Evolutionary conservation across 2,888 invertebrate species (phyloP).

Genomic region (Tachystola acroxantha): DNA sequence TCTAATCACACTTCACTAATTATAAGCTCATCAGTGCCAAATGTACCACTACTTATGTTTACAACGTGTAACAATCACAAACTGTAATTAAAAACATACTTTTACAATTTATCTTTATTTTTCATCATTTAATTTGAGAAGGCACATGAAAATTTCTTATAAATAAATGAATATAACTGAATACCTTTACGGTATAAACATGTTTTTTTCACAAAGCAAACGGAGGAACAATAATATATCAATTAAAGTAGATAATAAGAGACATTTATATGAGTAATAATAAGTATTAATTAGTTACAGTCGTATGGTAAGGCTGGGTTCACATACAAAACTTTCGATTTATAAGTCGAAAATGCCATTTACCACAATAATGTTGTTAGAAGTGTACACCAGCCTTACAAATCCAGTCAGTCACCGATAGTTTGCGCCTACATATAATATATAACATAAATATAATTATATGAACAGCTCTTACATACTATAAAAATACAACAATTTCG

Average conservation of each 20-base stretch:
- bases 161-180: constrained; percentile 47
- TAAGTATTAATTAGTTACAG: constrained; percentile 2
- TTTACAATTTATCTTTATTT: constrained; percentile 46
- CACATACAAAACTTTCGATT: not conserved
- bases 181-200: not conserved
- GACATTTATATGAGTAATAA: not conserved
- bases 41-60: constrained; percentile 55
- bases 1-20: constrained; percentile 28
- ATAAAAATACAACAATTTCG: constrained; percentile 72
- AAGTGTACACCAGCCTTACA: constrained; percentile 2
- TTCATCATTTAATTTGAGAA: constrained; percentile 65
- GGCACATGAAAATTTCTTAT: constrained; percentile 76
- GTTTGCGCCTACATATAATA: constrained; percentile 24
- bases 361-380: not conserved
- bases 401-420: constrained; percentile 14
- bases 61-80: constrained; percentile 61
- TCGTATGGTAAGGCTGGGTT: constrained; percentile 6
- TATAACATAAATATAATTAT: constrained; percentile 17
- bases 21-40: constrained; percentile 45
- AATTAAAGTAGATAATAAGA: constrained; percentile 1
- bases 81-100: constrained; percentile 58
- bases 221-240: constrained; percentile 1
- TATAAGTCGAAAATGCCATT: not conserved
- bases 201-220: constrained; percentile 8
- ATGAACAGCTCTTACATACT: constrained; percentile 62